Conservation (phyloP, 2,113 vertebrate genomes). For the Myodes glareolus region DNA sequence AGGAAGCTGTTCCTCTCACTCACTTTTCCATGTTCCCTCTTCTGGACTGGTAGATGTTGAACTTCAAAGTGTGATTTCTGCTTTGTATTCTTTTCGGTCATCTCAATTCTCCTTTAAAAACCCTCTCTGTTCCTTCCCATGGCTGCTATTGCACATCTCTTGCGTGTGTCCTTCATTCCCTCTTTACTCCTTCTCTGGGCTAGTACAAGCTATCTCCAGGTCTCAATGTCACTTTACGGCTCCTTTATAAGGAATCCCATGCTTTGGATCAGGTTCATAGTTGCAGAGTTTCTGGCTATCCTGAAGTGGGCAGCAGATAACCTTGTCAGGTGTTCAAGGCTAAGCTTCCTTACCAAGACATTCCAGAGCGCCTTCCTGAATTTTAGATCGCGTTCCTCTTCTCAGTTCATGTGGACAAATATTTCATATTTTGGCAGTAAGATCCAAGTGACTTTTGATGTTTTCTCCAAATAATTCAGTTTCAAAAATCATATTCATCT, state of each 20-base stretch:
- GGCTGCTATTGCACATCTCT: too few relatives aligned
- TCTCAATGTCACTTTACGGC: too few relatives aligned
- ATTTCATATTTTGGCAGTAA: slow-evolving; percentile 24
- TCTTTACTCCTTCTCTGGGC: too few relatives aligned
- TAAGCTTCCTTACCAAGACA: neutral
- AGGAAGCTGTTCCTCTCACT: neutral
- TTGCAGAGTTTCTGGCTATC: neutral
- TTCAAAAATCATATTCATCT: neutral
- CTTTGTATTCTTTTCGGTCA: too few relatives aligned
- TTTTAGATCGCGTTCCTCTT: neutral
- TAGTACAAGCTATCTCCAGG: too few relatives aligned
- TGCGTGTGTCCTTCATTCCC: too few relatives aligned
- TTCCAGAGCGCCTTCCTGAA: neutral
- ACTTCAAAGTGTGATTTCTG: neutral
- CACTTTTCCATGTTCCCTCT: neutral
- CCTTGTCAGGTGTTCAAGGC: neutral
- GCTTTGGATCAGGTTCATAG: too few relatives aligned
- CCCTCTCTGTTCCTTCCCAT: too few relatives aligned
- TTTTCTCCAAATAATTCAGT: neutral
- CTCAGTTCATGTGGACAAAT: neutral
- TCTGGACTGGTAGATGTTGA: neutral
- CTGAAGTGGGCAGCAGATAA: neutral
- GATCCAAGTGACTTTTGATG: neutral
- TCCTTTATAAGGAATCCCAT: too few relatives aligned
- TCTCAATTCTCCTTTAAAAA: too few relatives aligned